Percentiles rank a stretch among this genome's conserved stretches.
Evolutionary conservation across 2,888 invertebrate genomes (phyloP).

Genomic region (Corbicula japonica): DNA sequence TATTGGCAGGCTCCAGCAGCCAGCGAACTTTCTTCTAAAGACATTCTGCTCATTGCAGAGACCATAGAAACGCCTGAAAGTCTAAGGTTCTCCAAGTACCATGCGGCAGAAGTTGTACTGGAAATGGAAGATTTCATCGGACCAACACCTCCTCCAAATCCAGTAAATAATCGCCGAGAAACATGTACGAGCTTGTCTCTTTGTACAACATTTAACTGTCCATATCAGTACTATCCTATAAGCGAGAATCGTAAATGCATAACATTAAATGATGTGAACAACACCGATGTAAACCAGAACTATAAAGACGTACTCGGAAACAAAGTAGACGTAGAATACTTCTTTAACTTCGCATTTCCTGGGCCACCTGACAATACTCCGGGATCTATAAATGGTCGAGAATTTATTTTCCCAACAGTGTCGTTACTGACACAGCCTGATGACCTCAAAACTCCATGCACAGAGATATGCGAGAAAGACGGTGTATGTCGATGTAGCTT

Average conservation of each 20-base stretch:
- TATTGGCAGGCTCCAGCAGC: conserved; percentile 36
- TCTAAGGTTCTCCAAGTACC: no score
- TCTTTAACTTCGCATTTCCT: conserved; percentile 72
- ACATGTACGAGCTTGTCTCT: no score
- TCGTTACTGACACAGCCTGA: conserved; percentile 49
- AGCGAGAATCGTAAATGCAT: conserved; percentile 34
- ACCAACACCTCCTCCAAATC: no score
- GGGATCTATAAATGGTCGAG: no score
- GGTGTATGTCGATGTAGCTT: conserved; percentile 69
- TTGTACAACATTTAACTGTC: conserved; percentile 74
- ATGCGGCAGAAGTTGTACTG: no score
- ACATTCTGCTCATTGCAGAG: conserved; percentile 70
- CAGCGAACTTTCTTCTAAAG: conserved; percentile 31
- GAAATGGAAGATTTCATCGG: no score
- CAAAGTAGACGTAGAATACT: no score
- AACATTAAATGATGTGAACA: conserved; percentile 40
- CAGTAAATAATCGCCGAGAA: no score
- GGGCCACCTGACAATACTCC: conserved; percentile 56
- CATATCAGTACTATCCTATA: conserved; percentile 45
- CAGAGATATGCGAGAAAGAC: conserved; percentile 29
- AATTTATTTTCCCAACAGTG: conserved; percentile 38
- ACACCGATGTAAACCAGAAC: conserved; percentile 24
- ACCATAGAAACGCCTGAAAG: conserved; percentile 53
- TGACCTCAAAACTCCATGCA: conserved; percentile 20
- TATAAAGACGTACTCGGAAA: conserved; percentile 13